Percentiles rank a stretch among this genome's conserved stretches.
phyloP scores from a whole-genome alignment of 2,888 invertebrate species.

The Phlogophora meticulosa region DNA sequence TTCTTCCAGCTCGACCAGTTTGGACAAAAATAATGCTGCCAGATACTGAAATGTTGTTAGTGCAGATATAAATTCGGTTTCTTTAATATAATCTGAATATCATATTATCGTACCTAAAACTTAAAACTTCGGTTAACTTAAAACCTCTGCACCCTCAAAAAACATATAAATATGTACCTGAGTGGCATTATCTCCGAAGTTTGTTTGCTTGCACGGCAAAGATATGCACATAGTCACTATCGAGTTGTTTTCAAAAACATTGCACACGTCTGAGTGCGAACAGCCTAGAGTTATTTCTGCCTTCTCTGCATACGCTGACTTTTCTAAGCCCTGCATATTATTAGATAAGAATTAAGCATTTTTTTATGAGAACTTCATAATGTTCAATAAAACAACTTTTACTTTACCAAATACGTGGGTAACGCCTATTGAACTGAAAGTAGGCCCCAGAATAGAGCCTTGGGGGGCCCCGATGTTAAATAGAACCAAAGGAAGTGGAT shows the following conservation, averaged over 20 bases:
- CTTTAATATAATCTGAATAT: background rate
- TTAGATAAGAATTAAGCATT: background rate
- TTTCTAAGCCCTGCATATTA: constrained; percentile 76
- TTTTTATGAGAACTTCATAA: background rate
- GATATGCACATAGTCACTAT: constrained; percentile 78
- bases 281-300: constrained; percentile 82
- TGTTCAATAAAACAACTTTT: background rate
- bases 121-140: background rate
- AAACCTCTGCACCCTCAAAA: background rate
- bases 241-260: constrained; percentile 82
- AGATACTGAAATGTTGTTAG: constrained; percentile 78
- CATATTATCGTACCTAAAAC: background rate
- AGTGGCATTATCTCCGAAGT: constrained; percentile 72
- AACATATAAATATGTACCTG: constrained; percentile 69
- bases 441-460: constrained; percentile 18
- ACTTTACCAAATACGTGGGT: background rate
- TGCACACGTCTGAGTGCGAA: constrained; percentile 83
- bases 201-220: constrained; percentile 79
- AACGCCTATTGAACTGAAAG: background rate
- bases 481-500: background rate
- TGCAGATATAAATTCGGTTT: background rate
- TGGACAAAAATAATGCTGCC: constrained; percentile 76
- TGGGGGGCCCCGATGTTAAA: constrained; percentile 10
- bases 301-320: constrained; percentile 76
- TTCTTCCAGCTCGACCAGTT: constrained; percentile 81